Conservation (phyloP, 2,888 invertebrate species). For the Nomada goodeniana region DNA sequence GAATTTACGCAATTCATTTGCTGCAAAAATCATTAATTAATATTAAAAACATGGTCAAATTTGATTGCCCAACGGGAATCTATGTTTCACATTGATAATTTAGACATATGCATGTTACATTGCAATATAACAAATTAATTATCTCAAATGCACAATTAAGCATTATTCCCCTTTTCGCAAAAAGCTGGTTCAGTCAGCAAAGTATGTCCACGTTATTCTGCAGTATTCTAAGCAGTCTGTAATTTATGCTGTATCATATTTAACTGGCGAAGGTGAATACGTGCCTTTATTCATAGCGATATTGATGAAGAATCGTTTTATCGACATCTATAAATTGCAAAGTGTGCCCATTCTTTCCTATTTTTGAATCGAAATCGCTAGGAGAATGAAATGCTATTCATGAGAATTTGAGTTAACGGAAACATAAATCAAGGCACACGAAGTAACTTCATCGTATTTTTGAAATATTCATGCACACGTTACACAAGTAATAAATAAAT, state of each 20-base stretch:
- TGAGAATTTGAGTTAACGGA: too few species aligned
- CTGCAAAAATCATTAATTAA: too few species aligned
- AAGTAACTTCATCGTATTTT: not conserved
- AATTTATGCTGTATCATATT: slow-evolving; percentile 12
- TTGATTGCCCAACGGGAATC: too few species aligned
- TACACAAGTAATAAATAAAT: not conserved
- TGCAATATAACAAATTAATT: too few species aligned
- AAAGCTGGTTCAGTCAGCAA: not conserved
- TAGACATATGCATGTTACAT: too few species aligned
- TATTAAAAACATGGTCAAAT: too few species aligned
- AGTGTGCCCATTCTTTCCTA: not conserved
- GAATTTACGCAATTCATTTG: too few species aligned
- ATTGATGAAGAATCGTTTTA: slow-evolving; percentile 11
- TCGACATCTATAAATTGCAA: slow-evolving; percentile 11
- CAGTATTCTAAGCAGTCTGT: not conserved
- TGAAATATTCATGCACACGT: not conserved
- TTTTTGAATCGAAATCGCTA: not conserved
- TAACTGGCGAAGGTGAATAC: not conserved
- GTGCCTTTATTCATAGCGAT: slow-evolving; percentile 12
- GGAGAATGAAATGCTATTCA: not conserved
- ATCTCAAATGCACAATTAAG: too few species aligned
- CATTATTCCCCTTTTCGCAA: too few species aligned
- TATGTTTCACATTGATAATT: too few species aligned
- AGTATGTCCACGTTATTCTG: not conserved
- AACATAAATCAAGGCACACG: not conserved